Base-by-base conservation (phyloP, 2,113 vertebrate species). In the Diphyllodes magnificus region DNA sequence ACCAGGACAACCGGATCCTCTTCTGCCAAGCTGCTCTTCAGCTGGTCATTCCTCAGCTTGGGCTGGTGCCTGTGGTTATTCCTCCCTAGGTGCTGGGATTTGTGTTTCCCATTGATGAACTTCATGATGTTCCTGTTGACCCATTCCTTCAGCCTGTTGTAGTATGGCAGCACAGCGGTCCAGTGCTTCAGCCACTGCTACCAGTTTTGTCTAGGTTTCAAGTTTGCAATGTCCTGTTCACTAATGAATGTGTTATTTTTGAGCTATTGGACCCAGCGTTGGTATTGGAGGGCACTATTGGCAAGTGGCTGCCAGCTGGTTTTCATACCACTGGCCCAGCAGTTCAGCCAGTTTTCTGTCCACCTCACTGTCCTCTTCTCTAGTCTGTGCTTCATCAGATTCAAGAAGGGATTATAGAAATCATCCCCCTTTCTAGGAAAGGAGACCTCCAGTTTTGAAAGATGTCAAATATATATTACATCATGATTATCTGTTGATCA, bases 401-500 rank as follows among this genome's bases (percentile, higher is more conserved):
- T 54, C 44, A 81, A 87, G 30, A 45, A 7, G 13, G 10, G 19
- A 1, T 51, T 56, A 42, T 11, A 6, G 31, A 27, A 93, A 56
- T 64, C 13, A 50, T 50, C 4, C 2, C 3, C 3, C 20, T 68
- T 90, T 86, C 13, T 1, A 4, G 33, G 49, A 89, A 59, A 83
- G 15, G 15, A 80, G 20, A 68, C 3, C 5, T 71, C 6, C 15
- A 60, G 22, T 50, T 79, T 80, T 68, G 59, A 72, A 77, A 72
- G 22, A 21, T 54, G 33, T 9, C 20, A 27, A 45, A 31, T 9
- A 35, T 4, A 53, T n/a, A 44, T 49, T 63, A 33, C 15, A 35
- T 14, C 13, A 19, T 37, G 28, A 44, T 39, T 69, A 40, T 60
- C 28, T 64, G 15, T 51, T 0, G 0, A 54, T 60, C 27, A 30